Percentiles rank a stretch among this genome's conserved stretches.
These are phyloP conservation scores for Tribolium freemani DNA, from an alignment of 2,888 invertebrate species.

Conservation along the genomic window DNA sequence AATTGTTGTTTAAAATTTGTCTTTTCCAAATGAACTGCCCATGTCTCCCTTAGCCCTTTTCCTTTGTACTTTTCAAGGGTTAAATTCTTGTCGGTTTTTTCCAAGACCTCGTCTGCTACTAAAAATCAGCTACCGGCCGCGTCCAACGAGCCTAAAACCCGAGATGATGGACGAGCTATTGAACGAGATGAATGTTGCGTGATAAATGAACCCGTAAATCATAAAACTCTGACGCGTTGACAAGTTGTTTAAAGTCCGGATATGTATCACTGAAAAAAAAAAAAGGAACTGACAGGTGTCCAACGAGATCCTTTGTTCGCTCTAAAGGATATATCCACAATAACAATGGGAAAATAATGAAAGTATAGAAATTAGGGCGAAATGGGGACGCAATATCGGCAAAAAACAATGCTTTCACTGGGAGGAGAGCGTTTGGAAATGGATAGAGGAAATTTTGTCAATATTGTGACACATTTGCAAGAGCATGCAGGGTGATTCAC, in stretches of 20 bases:
- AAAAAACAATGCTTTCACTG: constrained; percentile 6
- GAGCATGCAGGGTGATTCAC: no score
- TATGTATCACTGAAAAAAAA: constrained; percentile 50
- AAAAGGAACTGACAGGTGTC: constrained; percentile 35
- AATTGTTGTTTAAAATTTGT: background rate
- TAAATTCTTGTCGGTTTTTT: constrained; percentile 18
- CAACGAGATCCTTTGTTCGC: constrained; percentile 33
- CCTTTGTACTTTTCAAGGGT: background rate
- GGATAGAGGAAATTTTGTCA: background rate
- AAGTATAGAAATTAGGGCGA: constrained; percentile 15
- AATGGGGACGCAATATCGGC: background rate
- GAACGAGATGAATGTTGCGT: constrained; percentile 56
- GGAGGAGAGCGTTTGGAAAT: background rate
- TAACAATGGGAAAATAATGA: constrained; percentile 30
- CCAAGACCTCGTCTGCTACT: constrained; percentile 10
- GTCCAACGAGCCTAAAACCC: constrained; percentile 21
- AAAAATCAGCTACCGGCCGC: constrained; percentile 30
- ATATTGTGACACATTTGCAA: background rate
- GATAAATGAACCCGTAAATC: constrained; percentile 58
- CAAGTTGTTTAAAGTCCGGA: constrained; percentile 55
- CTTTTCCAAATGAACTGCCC: background rate
- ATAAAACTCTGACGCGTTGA: constrained; percentile 54
- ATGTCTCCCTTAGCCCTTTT: background rate
- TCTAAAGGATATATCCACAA: constrained; percentile 19
- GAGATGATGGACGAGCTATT: constrained; percentile 59